These are phyloP conservation scores for Calycopis cecrops DNA, from an alignment of 1,140 invertebrate genomes.

Conservation along the genomic window DNA sequence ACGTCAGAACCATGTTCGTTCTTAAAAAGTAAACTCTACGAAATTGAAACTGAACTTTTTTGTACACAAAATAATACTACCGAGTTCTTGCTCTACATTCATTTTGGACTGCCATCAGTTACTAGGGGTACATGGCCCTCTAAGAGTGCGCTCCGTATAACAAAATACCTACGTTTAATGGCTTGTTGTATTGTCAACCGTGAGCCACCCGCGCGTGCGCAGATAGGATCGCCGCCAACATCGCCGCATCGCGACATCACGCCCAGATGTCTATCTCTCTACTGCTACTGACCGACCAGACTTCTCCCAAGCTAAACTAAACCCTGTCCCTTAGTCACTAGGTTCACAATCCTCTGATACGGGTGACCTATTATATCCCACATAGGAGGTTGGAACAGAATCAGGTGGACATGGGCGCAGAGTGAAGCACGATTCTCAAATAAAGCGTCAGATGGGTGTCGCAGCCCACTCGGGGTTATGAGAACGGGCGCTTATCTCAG, in stretches of 20 bases:
- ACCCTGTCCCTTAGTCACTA: constrained; percentile 17
- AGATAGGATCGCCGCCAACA: constrained; percentile 56
- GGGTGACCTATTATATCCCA: constrained; percentile 1
- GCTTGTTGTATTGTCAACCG: constrained; percentile 16
- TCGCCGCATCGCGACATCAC: constrained; percentile 49
- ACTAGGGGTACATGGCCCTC: too few species aligned
- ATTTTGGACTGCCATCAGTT: too few species aligned
- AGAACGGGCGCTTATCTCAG: constrained; percentile 25
- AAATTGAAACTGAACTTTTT: too few species aligned
- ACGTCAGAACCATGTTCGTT: too few species aligned
- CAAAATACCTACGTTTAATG: too few species aligned
- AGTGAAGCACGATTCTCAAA: constrained; percentile 49
- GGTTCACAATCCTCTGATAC: constrained; percentile 12
- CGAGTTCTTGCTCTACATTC: too few species aligned
- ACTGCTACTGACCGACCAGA: constrained; percentile 40
- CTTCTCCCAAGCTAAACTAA: constrained; percentile 15
- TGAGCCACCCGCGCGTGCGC: constrained; percentile 46
- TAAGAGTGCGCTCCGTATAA: too few species aligned
- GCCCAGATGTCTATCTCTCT: constrained; percentile 48
- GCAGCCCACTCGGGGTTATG: constrained; percentile 31
- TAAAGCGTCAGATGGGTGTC: constrained; percentile 52
- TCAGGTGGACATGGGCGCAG: constrained; percentile 32
- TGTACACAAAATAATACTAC: too few species aligned
- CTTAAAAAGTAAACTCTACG: too few species aligned
- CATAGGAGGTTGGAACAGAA: constrained; percentile 1